Evolutionary conservation across 2,113 vertebrate species (phyloP).

Genomic region (Terrapene triunguis): DNA sequence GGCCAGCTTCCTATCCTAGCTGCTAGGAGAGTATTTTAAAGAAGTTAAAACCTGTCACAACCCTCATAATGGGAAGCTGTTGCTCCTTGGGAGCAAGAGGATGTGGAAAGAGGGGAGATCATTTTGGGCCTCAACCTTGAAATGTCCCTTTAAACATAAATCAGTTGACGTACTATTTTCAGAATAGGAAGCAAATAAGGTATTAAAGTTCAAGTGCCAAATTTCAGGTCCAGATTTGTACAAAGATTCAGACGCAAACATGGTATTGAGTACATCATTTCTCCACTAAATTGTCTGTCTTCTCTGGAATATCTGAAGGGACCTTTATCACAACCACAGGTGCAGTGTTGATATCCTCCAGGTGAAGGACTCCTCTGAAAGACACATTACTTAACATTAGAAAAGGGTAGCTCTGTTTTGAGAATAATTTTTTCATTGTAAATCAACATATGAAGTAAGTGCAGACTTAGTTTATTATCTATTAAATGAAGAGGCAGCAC

Average conservation of each 20-base stretch:
- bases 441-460: neutral
- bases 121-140: neutral
- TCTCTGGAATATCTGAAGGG: constrained; percentile 70
- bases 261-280: constrained; percentile 71
- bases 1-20: neutral
- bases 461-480: neutral
- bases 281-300: constrained; percentile 69
- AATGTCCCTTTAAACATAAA: constrained; percentile 21
- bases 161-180: constrained; percentile 32
- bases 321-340: constrained; percentile 67
- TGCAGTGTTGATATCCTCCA: constrained; percentile 71
- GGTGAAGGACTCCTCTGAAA: constrained; percentile 80
- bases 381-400: constrained; percentile 38
- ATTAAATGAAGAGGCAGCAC: neutral
- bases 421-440: neutral
- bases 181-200: constrained; percentile 42
- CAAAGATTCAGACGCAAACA: constrained; percentile 16
- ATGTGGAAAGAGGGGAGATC: neutral
- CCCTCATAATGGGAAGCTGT: constrained; percentile 42
- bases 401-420: neutral
- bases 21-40: constrained; percentile 66
- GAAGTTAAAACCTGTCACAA: constrained; percentile 68
- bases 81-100: constrained; percentile 11
- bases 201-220: constrained; percentile 68
- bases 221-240: constrained; percentile 41